Evolutionary conservation across 2,797 vertebrate species (phyloP), one percentile per base, ranked within the genome.

Genomic region (Chelon labrosus): DNA sequence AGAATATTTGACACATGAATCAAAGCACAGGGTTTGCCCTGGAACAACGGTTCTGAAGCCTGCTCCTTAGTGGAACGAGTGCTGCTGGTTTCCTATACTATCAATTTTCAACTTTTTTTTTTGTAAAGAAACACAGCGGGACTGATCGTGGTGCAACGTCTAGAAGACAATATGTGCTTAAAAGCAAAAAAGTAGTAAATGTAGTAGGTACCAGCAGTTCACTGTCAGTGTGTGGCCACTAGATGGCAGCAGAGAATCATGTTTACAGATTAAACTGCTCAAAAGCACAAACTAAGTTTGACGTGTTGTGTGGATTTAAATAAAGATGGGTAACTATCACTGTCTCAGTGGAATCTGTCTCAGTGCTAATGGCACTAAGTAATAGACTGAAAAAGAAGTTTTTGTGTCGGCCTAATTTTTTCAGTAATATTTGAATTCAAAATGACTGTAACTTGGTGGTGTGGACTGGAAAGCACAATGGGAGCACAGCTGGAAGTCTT

Each of bases 201-300:
- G 12, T 3, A 3, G 5, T 54, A 9, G 11, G n/a, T 35, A n/a
- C 5, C 6, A 20, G 51, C 0, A 13, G 7, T 13, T 69, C 73
- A 82, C 46, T 70, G 41, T 67, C 63, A 38, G 19, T 5, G 7
- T 17, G 2, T 2, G 17, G 27, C 90, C 94, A 93, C 92, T 88
- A 94, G 94, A 88, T 92, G 93, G 87, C 57, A 92, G 89, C 79
- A 87, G 80, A 54, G 55, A 64, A 16, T 67, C 19, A 76, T 22
- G 0, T 62, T 71, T 27, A 22, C 2, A 10, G 14, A 37, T 10
- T 25, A 27, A 35, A 1, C 46, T 19, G 8, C n/a, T 9, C 72
- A 5, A 17, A 3, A 11, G 6, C 12, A 38, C 10, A 52, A 19
- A 9, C 2, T 16, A 1, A 31, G 9, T 8, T 50, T 37, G 38